phyloP scores from a whole-genome alignment of 1,140 invertebrate species.

The Leptinotarsa texana region DNA sequence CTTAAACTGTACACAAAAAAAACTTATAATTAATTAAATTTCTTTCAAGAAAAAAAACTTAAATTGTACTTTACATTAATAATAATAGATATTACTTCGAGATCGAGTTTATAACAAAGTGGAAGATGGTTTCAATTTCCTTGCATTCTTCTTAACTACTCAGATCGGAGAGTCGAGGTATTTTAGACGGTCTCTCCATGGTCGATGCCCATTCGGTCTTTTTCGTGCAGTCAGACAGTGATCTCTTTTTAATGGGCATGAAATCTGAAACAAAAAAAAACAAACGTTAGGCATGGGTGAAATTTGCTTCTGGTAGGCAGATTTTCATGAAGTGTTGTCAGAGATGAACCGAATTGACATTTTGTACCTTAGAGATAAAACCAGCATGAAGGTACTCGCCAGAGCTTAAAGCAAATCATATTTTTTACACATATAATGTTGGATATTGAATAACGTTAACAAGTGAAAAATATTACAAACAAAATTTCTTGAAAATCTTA shows the following conservation, averaged over 20 bases:
- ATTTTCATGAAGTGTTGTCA: too few species aligned
- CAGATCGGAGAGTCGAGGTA: slow-evolving; percentile 21
- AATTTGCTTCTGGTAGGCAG: too few species aligned
- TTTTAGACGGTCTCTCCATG: slow-evolving; percentile 23
- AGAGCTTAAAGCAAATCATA: too few species aligned
- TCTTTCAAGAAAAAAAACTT: slow-evolving; percentile 32
- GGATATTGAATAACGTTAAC: too few species aligned
- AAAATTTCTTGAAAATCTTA: too few species aligned
- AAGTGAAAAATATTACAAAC: too few species aligned
- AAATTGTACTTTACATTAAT: slow-evolving; percentile 32
- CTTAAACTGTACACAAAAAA: slow-evolving; percentile 30
- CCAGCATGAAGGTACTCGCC: too few species aligned
- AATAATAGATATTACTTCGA: slow-evolving; percentile 29
- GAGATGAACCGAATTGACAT: too few species aligned
- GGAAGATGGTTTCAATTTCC: slow-evolving; percentile 25
- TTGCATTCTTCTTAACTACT: slow-evolving; percentile 18
- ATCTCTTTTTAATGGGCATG: slow-evolving; percentile 21
- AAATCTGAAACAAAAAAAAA: slow-evolving; percentile 29
- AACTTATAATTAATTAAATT: slow-evolving; percentile 33
- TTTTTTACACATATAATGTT: too few species aligned
- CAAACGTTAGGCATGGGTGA: background rate
- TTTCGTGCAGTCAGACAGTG: slow-evolving; percentile 15
- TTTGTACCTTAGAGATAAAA: too few species aligned
- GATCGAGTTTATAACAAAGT: slow-evolving; percentile 32
- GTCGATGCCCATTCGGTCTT: slow-evolving; percentile 10